A percentile compares a stretch with the other conserved stretches of the same genome.
phyloP scores from a whole-genome alignment of 2,797 vertebrate genomes.

The Esox lucius region DNA sequence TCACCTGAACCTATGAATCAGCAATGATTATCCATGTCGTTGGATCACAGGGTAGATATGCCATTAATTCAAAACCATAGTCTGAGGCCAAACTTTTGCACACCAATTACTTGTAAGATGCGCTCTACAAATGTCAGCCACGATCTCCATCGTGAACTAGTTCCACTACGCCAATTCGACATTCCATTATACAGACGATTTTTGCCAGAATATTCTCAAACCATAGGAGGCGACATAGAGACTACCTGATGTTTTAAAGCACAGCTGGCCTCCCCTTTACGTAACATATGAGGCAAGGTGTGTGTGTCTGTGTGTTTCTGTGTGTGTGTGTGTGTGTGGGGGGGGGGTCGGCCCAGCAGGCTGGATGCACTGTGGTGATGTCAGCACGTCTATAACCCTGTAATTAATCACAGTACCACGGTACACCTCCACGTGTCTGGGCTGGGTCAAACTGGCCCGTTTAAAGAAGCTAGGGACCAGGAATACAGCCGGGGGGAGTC shows the following conservation, averaged over 20 bases:
- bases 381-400: slow-evolving; percentile 18
- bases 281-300: background rate
- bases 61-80: too few species aligned
- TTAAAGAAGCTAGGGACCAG: slow-evolving; percentile 44
- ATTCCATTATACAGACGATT: background rate
- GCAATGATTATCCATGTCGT: background rate
- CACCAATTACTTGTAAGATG: background rate
- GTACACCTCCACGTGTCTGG: slow-evolving; percentile 20
- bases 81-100: too few species aligned
- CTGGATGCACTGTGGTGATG: slow-evolving; percentile 9
- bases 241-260: background rate
- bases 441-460: slow-evolving; percentile 64
- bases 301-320: slow-evolving; percentile 19
- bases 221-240: too few species aligned
- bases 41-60: too few species aligned
- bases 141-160: too few species aligned
- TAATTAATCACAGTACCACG: slow-evolving; percentile 51
- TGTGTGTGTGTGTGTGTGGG: slow-evolving; percentile 1
- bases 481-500: slow-evolving; percentile 27
- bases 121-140: too few species aligned
- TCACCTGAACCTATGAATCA: background rate
- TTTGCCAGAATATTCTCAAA: too few species aligned
- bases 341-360: slow-evolving; percentile 17
- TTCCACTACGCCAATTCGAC: too few species aligned
- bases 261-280: background rate